Percentiles rank a stretch among this genome's conserved stretches.
phyloP scores from a whole-genome alignment of 2,888 invertebrate genomes.

The Eurois occulta region DNA sequence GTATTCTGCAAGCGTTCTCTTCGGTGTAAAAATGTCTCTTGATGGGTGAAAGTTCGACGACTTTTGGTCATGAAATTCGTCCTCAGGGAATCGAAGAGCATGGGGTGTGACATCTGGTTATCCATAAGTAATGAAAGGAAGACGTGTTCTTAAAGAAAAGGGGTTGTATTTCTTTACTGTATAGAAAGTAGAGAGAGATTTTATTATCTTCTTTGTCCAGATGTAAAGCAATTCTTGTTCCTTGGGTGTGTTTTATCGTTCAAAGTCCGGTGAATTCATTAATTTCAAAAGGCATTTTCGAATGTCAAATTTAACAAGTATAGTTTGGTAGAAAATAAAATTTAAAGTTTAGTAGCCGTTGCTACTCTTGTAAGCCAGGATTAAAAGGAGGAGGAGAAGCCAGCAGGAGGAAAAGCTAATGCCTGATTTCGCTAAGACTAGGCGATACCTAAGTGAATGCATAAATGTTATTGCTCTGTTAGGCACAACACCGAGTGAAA shows the following conservation, averaged over 20 bases:
- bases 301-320: not conserved
- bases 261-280: not conserved
- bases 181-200: not conserved
- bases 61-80: slow-evolving; percentile 36
- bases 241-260: not conserved
- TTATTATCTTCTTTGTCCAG: not conserved
- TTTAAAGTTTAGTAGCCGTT: not conserved
- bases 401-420: not conserved
- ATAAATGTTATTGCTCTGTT: not conserved
- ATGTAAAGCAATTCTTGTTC: not conserved
- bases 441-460: not conserved
- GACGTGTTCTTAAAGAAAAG: slow-evolving; percentile 16
- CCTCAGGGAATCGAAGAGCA: slow-evolving; percentile 30
- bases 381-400: not conserved
- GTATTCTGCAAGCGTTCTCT: slow-evolving; percentile 28
- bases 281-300: not conserved
- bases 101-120: slow-evolving; percentile 47
- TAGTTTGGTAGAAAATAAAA: not conserved
- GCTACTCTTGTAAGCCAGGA: slow-evolving; percentile 16
- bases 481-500: not conserved
- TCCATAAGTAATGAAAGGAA: slow-evolving; percentile 40
- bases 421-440: not conserved
- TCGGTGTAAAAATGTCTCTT: slow-evolving; percentile 30
- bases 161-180: slow-evolving; percentile 12
- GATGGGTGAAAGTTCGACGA: slow-evolving; percentile 34